Conservation (phyloP, 2,113 vertebrate species). For the Chaetorhynchus papuensis region DNA sequence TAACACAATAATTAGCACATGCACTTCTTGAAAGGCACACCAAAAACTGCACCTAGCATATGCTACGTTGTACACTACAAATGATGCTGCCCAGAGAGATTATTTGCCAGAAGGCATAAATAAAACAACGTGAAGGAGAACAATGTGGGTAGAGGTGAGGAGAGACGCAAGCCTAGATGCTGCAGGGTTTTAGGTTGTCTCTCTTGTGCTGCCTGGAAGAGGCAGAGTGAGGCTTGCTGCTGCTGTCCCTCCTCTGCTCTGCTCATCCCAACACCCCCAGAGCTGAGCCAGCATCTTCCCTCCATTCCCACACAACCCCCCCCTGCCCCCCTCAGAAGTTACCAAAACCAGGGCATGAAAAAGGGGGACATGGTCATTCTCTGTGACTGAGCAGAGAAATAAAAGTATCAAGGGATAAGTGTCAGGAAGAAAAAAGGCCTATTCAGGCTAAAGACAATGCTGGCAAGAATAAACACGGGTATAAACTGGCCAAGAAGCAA, state of each 20-base stretch:
- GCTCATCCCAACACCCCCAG: not conserved
- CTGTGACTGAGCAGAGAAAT: not conserved
- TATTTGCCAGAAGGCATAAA: not conserved
- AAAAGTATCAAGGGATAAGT: constrained; percentile 18
- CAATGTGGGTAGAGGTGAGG: not conserved
- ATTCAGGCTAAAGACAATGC: constrained; percentile 45
- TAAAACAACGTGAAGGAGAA: not conserved
- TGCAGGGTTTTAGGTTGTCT: not conserved
- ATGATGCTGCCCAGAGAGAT: not conserved
- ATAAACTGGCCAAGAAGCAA: constrained; percentile 5
- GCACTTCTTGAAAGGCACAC: not conserved
- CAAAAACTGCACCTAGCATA: not conserved
- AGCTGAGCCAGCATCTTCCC: not conserved
- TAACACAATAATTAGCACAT: not conserved
- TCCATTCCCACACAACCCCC: not conserved
- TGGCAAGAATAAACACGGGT: constrained; percentile 1
- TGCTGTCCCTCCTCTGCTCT: not conserved
- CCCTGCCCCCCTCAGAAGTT: not conserved
- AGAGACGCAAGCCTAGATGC: not conserved
- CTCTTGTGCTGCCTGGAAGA: not conserved
- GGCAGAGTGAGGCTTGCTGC: not conserved
- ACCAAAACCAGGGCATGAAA: not conserved
- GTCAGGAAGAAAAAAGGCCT: constrained; percentile 45
- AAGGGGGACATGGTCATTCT: not conserved
- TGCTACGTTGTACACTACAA: not conserved